These are phyloP conservation scores for Nomada lathburiana DNA, from an alignment of 2,888 invertebrate species.

Conservation along the genomic window DNA sequence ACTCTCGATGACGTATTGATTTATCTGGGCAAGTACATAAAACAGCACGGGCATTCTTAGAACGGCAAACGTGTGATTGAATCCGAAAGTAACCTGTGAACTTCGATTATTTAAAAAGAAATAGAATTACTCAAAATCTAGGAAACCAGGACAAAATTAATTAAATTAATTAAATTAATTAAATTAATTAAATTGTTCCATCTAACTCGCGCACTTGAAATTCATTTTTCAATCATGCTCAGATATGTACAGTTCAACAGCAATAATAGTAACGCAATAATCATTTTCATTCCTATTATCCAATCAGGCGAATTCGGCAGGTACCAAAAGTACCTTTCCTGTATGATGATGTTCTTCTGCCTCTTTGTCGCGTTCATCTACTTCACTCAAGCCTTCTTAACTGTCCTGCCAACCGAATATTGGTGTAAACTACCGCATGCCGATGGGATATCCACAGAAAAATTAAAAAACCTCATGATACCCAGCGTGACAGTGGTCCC, in stretches of 20 bases:
- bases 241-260: neutral
- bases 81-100: no score
- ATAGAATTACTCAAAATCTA: no score
- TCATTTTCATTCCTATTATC: neutral
- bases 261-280: neutral
- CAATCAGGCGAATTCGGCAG: conserved; percentile 77
- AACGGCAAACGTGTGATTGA: no score
- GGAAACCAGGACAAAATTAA: no score
- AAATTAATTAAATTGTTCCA: neutral
- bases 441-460: conserved; percentile 37
- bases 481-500: conserved; percentile 62
- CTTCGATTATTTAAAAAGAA: no score
- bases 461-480: conserved; percentile 69
- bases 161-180: no score
- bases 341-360: conserved; percentile 79
- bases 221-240: neutral
- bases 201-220: no score
- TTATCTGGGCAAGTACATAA: conserved; percentile 63
- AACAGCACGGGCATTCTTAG: neutral
- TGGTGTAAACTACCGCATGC: conserved; percentile 77
- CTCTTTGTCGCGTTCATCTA: conserved; percentile 80
- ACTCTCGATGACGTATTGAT: conserved; percentile 72
- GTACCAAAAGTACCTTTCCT: conserved; percentile 80
- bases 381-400: conserved; percentile 81
- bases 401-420: conserved; percentile 76